phyloP scores from a whole-genome alignment of 2,888 invertebrate species.

The Drosophila merina region DNA sequence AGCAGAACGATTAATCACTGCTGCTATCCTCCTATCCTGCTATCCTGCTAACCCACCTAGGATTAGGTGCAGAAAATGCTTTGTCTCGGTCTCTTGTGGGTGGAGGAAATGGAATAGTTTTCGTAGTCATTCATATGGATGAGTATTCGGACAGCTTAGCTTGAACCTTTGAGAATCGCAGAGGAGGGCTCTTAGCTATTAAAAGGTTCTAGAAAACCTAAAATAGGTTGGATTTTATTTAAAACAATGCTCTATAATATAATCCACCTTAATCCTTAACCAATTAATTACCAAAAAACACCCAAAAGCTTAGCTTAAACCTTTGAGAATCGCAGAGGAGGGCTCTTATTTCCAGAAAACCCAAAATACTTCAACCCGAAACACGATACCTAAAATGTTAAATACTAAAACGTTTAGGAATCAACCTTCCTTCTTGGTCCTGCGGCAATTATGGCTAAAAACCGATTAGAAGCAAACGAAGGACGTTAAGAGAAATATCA shows the following conservation, averaged over 20 bases:
- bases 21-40: neutral
- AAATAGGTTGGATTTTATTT: no score
- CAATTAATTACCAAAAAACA: no score
- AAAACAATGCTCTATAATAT: no score
- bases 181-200: no score
- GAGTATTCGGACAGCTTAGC: no score
- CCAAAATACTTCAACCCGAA: neutral
- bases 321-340: no score
- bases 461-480: slow-evolving; percentile 18
- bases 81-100: neutral
- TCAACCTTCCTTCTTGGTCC: neutral
- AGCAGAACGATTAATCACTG: neutral
- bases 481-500: slow-evolving; percentile 39
- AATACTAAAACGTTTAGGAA: neutral
- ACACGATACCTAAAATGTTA: slow-evolving; percentile 1
- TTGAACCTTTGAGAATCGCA: no score
- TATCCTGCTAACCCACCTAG: neutral
- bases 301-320: no score
- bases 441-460: slow-evolving; percentile 16
- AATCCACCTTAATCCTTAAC: no score
- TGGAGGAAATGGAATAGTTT: neutral
- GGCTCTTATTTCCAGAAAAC: neutral
- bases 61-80: slow-evolving; percentile 9
- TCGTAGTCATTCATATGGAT: neutral
- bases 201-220: no score